Evolutionary conservation across 2,113 vertebrate species (phyloP).

Genomic region (Oreochromis tanganicae): DNA sequence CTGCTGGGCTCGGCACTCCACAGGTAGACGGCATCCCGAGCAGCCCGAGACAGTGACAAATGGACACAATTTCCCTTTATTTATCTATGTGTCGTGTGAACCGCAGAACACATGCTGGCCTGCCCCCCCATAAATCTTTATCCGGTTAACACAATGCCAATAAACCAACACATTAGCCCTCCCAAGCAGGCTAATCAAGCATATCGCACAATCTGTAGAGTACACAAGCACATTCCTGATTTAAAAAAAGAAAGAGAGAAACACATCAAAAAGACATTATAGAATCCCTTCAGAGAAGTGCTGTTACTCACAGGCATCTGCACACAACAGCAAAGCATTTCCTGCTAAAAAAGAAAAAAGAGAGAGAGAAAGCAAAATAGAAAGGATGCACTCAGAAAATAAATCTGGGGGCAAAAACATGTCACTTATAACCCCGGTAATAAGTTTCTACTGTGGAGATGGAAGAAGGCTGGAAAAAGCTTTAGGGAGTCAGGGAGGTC

Average conservation of each 20-base stretch:
- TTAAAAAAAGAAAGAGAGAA: background rate
- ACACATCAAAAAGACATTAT: constrained; percentile 20
- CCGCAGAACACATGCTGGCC: constrained; percentile 36
- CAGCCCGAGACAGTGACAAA: constrained; percentile 53
- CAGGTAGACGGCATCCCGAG: constrained; percentile 21
- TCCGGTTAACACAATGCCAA: constrained; percentile 54
- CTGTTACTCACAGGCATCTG: background rate
- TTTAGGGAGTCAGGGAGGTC: constrained; percentile 27
- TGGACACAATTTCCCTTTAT: constrained; percentile 65
- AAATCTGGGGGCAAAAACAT: constrained; percentile 23
- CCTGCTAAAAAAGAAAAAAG: background rate
- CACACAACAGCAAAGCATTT: background rate
- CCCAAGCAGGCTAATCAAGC: constrained; percentile 46
- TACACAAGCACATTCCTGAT: background rate
- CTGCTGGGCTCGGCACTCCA: constrained; percentile 23
- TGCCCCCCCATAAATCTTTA: constrained; percentile 65
- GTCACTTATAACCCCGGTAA: constrained; percentile 29
- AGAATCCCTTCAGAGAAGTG: constrained; percentile 1
- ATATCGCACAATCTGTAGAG: background rate
- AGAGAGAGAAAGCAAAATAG: background rate
- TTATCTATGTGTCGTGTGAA: constrained; percentile 54
- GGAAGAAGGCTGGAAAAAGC: constrained; percentile 6
- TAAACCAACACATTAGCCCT: constrained; percentile 55
- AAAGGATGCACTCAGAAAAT: constrained; percentile 6
- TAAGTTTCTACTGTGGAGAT: constrained; percentile 33